Evolutionary conservation across 1,140 invertebrate species (phyloP).

Genomic region (Diorhabda sublineata): DNA sequence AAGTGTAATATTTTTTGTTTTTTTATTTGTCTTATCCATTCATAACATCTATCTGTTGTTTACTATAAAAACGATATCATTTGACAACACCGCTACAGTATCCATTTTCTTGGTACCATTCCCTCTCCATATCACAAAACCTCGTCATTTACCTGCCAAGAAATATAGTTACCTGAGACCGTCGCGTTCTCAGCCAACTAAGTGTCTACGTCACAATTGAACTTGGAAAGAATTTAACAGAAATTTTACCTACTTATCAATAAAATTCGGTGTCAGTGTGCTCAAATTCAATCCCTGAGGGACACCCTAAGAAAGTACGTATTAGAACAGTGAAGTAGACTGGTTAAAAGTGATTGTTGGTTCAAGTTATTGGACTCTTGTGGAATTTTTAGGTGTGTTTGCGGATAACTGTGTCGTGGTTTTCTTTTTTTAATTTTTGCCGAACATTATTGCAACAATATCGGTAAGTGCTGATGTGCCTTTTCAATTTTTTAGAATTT

Average conservation of each 20-base stretch:
- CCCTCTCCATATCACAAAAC: slow-evolving; percentile 1
- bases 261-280: not conserved
- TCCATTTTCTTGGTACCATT: not conserved
- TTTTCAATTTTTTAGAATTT: not conserved
- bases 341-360: slow-evolving; percentile 4
- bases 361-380: not conserved
- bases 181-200: slow-evolving; percentile 11
- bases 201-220: slow-evolving; percentile 13
- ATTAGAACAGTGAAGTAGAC: not conserved
- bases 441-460: not conserved
- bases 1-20: too few relatives aligned
- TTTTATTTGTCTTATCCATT: too few relatives aligned
- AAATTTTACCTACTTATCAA: slow-evolving; percentile 3
- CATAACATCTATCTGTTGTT: too few relatives aligned
- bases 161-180: slow-evolving; percentile 17
- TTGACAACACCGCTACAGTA: not conserved
- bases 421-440: slow-evolving; percentile 11
- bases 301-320: not conserved
- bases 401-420: slow-evolving; percentile 14
- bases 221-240: slow-evolving; percentile 9
- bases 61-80: too few relatives aligned
- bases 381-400: slow-evolving; percentile 18
- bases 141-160: slow-evolving; percentile 15
- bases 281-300: slow-evolving; percentile 8
- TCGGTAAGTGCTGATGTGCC: slow-evolving; percentile 3